Base-by-base conservation (phyloP, 1,140 invertebrate genomes). In the Caenorhabditis briggsae region DNA sequence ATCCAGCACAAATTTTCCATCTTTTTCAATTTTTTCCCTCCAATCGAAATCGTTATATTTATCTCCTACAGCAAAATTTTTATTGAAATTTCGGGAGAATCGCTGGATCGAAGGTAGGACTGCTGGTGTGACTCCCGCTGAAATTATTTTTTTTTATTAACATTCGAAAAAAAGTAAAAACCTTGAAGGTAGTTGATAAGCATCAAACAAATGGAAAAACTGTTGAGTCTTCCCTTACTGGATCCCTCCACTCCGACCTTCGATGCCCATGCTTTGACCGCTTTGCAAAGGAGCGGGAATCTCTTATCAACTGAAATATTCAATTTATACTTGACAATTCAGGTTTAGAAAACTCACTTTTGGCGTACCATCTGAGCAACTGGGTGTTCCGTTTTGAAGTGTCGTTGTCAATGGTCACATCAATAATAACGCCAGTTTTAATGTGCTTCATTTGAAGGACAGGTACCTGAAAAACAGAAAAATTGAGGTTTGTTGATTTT, bases 351-450 rank as follows among this genome's bases (percentile, higher is more conserved):
- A 46, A 43, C 64, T 70, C 43, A 70, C 64, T 3, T 70, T 70
- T 33, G 0, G 33, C 41, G 18, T 70, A 70, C 33, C 11, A 70
- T 8, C 33, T n/a, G 12, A 70, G 23, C 12, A 70, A 8, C 20
- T 70, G 33, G 41, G 64, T 70, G 41, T 70, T 70, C 20, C 64
- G 14, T 18, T 70, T 70, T 6, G 64, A 43, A 16, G 64, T 43
- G 14, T 46, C 64, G 18, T 70, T 70, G 64, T 70, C 64, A 14
- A 70, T 70, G 9, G 64, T 25, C 12, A 70, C 64, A 46, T 70
- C 64, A 46, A 70, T 70, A 8, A 33, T 46, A 5, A 70, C 64
- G n/a, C 18, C 23, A 8, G 33, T 43, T 18, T 70, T 41, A 0
- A 0, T 7, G 41, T 70, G 33, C 9, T 7, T 46, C 64, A 70